Percentiles rank a stretch among this genome's conserved stretches.
Conservation (phyloP, 2,888 invertebrate species). For the Pristionchus entomophagus region DNA sequence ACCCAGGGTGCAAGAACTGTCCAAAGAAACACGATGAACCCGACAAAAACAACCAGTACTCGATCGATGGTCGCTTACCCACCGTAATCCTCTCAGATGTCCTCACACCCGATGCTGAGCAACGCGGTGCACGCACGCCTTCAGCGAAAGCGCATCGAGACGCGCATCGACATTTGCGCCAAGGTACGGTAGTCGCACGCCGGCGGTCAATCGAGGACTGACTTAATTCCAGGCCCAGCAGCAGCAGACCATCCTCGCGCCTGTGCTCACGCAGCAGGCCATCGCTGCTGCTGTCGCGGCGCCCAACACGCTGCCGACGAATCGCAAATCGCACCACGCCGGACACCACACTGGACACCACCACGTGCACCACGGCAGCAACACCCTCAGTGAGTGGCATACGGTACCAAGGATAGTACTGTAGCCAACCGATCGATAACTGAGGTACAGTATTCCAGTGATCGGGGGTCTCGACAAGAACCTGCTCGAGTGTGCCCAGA, state of each 20-base stretch:
- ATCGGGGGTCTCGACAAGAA: slow-evolving; percentile 12
- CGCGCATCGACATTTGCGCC: not conserved
- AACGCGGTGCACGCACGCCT: not conserved
- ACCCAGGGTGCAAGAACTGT: not conserved
- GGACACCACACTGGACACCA: not conserved
- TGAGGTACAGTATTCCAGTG: slow-evolving; percentile 32
- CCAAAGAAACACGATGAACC: not conserved
- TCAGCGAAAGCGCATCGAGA: not conserved
- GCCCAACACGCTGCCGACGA: not conserved
- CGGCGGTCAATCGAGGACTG: not conserved
- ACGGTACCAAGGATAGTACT: not conserved
- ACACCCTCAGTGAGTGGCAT: not conserved
- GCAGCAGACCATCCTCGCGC: not conserved
- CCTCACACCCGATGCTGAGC: slow-evolving; percentile 21
- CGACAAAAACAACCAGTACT: not conserved
- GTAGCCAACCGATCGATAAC: not conserved
- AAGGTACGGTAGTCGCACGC: not conserved
- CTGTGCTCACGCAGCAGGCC: not conserved
- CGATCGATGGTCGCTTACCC: not conserved
- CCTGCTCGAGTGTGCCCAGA: not conserved
- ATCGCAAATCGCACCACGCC: not conserved
- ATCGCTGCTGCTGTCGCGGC: not conserved
- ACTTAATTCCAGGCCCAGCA: not conserved
- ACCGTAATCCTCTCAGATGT: slow-evolving; percentile 35
- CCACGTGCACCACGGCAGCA: not conserved